Evolutionary conservation across 2,888 invertebrate species (phyloP).

Genomic region (Spilarctia lutea): DNA sequence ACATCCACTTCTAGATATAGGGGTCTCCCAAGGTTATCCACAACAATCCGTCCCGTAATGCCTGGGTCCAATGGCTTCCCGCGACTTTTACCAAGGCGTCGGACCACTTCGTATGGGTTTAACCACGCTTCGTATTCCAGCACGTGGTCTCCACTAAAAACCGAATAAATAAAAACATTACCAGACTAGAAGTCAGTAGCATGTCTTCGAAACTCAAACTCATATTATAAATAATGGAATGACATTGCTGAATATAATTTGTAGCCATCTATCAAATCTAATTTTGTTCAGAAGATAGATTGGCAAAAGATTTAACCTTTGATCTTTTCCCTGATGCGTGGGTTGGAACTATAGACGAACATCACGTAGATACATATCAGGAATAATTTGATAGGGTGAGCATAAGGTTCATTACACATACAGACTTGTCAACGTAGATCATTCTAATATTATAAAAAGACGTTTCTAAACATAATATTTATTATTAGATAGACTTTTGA

Average conservation of each 20-base stretch:
- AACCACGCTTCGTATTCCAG: too few relatives aligned
- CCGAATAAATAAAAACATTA: neutral
- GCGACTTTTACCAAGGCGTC: too few relatives aligned
- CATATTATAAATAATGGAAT: neutral
- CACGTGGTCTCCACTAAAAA: too few relatives aligned
- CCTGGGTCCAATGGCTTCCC: too few relatives aligned
- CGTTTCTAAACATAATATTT: neutral
- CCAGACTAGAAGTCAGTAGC: neutral
- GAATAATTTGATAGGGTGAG: neutral
- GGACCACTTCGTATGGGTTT: too few relatives aligned
- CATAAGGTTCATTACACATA: neutral
- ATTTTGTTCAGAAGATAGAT: neutral
- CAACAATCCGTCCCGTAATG: too few relatives aligned
- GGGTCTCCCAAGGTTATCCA: too few relatives aligned
- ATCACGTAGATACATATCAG: neutral
- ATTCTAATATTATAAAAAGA: neutral
- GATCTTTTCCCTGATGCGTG: neutral
- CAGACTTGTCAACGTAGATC: neutral
- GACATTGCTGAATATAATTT: neutral
- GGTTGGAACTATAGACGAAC: neutral
- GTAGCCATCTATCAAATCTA: neutral
- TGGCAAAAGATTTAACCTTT: neutral
- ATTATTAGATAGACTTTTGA: neutral
- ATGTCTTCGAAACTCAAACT: neutral
- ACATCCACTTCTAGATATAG: too few relatives aligned